Percentiles rank a stretch among this genome's conserved stretches.
Evolutionary conservation across 2,888 invertebrate genomes (phyloP).

Genomic region (Noctua janthe): DNA sequence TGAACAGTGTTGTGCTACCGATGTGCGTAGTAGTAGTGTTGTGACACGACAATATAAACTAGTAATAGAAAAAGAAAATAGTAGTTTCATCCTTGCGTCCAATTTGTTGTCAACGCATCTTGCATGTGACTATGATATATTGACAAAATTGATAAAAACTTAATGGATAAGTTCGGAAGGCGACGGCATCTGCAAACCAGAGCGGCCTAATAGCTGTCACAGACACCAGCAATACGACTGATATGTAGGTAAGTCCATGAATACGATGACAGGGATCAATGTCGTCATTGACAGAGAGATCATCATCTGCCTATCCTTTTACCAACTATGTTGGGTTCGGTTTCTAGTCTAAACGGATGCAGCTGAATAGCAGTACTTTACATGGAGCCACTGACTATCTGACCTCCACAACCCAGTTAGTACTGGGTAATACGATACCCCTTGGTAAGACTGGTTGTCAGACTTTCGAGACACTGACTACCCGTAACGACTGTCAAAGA

Average conservation of each 20-base stretch:
- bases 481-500: background rate
- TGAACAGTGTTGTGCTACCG: constrained; percentile 38
- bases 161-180: background rate
- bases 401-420: background rate
- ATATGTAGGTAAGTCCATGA: background rate
- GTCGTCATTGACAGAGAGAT: background rate
- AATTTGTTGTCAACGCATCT: background rate
- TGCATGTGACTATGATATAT: background rate
- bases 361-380: background rate
- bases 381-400: background rate
- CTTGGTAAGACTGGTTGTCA: background rate
- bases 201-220: background rate
- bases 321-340: background rate
- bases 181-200: background rate
- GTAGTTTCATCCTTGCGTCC: background rate
- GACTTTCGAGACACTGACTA: background rate
- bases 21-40: constrained; percentile 13
- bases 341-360: background rate
- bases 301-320: background rate
- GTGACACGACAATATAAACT: constrained; percentile 17
- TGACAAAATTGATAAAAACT: background rate
- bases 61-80: background rate
- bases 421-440: background rate
- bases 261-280: background rate
- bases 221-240: background rate